These are phyloP conservation scores for Drosophila aff. DNA, from an alignment of 1,140 invertebrate species.

Conservation along the genomic window DNA sequence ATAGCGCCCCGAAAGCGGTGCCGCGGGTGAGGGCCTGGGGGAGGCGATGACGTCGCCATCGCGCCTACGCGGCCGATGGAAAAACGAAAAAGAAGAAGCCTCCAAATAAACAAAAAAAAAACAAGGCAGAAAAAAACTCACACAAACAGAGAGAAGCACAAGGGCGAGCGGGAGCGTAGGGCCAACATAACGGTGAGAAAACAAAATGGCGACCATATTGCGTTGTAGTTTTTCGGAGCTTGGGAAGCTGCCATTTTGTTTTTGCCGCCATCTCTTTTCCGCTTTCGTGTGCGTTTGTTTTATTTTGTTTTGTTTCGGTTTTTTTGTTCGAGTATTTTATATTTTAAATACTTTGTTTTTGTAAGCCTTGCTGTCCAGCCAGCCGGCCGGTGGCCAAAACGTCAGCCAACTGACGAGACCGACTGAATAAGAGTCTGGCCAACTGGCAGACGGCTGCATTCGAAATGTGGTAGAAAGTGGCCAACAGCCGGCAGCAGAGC, in stretches of 20 bases:
- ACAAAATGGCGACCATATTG: conserved; percentile 82
- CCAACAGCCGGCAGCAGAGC: conserved; percentile 26
- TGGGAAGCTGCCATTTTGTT: conserved; percentile 77
- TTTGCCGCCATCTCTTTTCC: conserved; percentile 56
- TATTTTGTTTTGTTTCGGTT: neutral
- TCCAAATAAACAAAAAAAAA: conserved; percentile 48
- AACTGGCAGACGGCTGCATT: conserved; percentile 49
- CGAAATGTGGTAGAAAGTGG: conserved; percentile 60
- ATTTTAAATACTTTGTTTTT: conserved; percentile 13
- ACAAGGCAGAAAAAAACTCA: conserved; percentile 24
- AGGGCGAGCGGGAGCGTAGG: conserved; percentile 57
- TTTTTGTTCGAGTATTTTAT: conserved; percentile 5
- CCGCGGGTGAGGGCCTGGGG: neutral
- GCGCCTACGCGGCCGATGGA: conserved; percentile 54
- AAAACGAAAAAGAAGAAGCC: conserved; percentile 51
- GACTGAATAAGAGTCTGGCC: conserved; percentile 43
- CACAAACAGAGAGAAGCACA: conserved; percentile 24
- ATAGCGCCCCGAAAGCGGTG: conserved; percentile 41
- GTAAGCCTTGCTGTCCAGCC: conserved; percentile 21
- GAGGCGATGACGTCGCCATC: conserved; percentile 69
- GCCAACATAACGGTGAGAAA: conserved; percentile 69
- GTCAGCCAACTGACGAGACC: conserved; percentile 20
- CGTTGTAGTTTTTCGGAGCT: conserved; percentile 72
- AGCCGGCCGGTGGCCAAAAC: conserved; percentile 30
- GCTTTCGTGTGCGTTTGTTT: conserved; percentile 18